Evolutionary conservation across 2,113 vertebrate species (phyloP), one percentile per base, ranked within the genome.

Genomic region (Coptodon bakossiorum): DNA sequence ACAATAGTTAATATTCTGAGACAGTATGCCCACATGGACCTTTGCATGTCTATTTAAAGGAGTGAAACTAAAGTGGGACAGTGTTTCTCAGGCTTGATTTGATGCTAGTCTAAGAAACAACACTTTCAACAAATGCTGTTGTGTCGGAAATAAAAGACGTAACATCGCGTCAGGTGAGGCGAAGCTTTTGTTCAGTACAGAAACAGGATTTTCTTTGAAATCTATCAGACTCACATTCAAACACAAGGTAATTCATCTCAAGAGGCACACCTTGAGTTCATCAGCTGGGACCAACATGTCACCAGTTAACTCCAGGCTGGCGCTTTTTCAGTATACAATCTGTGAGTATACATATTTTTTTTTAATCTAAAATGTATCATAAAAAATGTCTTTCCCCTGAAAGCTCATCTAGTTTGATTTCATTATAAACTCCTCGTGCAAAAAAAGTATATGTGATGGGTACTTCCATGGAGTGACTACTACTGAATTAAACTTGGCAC

Each of bases 321-420:
- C 8, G 2, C 40, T 73, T 14, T 73, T 40, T 45, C 68, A 73
- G 38, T 45, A 45, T 17, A 17, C 68, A 5, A 5, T 17, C 8
- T 73, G 68, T 1, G 68, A 73, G 13, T n/a, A n/a, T n/a, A n/a
- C n/a, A 2, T 0, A 2, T 0, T 10, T 27, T 38, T 59, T n/a
- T n/a, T 5, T 1, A 9, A 10, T 45, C 8, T 17, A 73, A n/a
- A n/a, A n/a, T n/a, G n/a, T n/a, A n/a, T n/a, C 7, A 27, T 27
- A 27, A 27, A 73, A 17, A 45, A 27, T 27, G 22, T 27, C 22
- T 73, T 5, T 10, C 1, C 71, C 14, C 14, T 48, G 68, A 48
- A 76, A 48, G 40, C 22, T 76, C 14, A 48, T 48, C 40, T 73
- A 6, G 3, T 73, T 73, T 45, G n/a, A 45, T 73, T 3, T 43